These are phyloP conservation scores for Thalassarche chlororhynchos DNA, from an alignment of 2,113 vertebrate species.

Conservation along the genomic window DNA sequence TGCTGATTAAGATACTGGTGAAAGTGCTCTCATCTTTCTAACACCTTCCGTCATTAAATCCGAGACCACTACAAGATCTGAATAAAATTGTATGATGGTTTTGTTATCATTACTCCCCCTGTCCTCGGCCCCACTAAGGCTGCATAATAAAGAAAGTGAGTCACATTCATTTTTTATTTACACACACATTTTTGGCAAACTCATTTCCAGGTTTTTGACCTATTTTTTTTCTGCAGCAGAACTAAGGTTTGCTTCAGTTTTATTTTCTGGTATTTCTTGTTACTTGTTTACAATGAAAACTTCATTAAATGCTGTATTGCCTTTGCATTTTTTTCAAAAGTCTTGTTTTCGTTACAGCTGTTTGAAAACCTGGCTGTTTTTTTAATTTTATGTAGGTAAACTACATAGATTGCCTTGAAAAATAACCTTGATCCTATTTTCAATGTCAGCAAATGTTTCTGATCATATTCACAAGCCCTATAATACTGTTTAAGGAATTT, in stretches of 20 bases:
- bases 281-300: not conserved
- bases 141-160: not conserved
- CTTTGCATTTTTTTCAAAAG: not conserved
- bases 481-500: not conserved
- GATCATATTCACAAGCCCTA: not conserved
- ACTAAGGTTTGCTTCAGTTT: not conserved
- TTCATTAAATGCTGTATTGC: not conserved
- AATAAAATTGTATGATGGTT: not conserved
- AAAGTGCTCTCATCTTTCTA: not conserved
- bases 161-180: not conserved
- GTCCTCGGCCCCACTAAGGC: not conserved
- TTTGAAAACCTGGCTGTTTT: not conserved
- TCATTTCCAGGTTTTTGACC: not conserved
- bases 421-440: not conserved
- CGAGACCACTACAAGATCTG: rapidly evolving
- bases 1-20: not conserved
- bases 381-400: not conserved
- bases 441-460: not conserved
- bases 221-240: not conserved
- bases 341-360: not conserved
- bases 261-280: not conserved
- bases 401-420: not conserved
- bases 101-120: not conserved
- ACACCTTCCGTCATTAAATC: not conserved
- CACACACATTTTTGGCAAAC: not conserved